These are phyloP conservation scores for Euura lappo DNA, from an alignment of 1,140 invertebrate species.

Conservation along the genomic window DNA sequence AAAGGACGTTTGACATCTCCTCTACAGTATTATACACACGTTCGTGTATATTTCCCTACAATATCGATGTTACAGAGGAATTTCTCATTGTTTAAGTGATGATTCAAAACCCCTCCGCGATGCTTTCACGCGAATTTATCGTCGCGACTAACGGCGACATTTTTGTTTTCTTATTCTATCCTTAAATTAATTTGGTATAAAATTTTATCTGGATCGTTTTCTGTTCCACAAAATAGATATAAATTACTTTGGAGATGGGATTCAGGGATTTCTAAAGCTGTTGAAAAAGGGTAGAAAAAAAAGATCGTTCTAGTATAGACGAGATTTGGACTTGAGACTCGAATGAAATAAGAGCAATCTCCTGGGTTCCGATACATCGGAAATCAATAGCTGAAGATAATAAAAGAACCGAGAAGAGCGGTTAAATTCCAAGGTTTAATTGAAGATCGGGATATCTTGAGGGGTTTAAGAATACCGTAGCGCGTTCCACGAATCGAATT, in stretches of 20 bases:
- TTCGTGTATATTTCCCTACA: constrained; percentile 25
- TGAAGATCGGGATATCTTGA: constrained; percentile 9
- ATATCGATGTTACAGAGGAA: constrained; percentile 33
- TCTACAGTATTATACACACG: constrained; percentile 10
- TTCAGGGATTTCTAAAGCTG: too few relatives aligned
- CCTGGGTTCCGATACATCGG: background rate
- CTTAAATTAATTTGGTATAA: too few relatives aligned
- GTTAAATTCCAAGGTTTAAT: constrained; percentile 6
- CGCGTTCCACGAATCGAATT: constrained; percentile 15
- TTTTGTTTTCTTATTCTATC: too few relatives aligned
- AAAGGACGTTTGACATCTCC: constrained; percentile 43
- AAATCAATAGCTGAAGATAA: background rate
- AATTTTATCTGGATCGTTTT: too few relatives aligned
- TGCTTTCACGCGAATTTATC: background rate
- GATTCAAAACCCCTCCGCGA: background rate
- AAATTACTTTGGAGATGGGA: too few relatives aligned
- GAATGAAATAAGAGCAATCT: background rate
- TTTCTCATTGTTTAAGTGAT: constrained; percentile 38
- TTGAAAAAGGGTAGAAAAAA: background rate
- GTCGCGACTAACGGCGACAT: too few relatives aligned
- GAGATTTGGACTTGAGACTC: background rate
- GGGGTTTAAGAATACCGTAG: constrained; percentile 1
- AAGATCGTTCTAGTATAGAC: background rate
- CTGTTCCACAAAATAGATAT: too few relatives aligned
- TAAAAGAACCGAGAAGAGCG: background rate